phyloP scores from a whole-genome alignment of 2,888 invertebrate species.

The Phlogophora meticulosa region DNA sequence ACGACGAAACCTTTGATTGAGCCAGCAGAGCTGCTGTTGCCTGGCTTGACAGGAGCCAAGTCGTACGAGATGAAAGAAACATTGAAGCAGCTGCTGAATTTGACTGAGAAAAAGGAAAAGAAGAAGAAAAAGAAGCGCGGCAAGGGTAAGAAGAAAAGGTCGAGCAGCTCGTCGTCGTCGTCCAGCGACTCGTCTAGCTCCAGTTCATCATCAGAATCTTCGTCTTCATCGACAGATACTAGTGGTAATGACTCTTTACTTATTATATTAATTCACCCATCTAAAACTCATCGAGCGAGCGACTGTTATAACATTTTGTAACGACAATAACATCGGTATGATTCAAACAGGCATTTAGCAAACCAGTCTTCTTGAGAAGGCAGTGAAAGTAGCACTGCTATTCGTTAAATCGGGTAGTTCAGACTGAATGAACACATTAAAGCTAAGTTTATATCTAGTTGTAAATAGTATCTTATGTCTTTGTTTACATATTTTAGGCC shows the following conservation, averaged over 20 bases:
- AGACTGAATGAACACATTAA: neutral
- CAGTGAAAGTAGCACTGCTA: neutral
- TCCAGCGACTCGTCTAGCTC: conserved; percentile 93
- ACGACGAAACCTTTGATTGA: conserved; percentile 92
- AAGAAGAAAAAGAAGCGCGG: conserved; percentile 93
- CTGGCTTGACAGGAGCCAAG: conserved; percentile 90
- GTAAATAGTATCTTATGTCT: conserved; percentile 22
- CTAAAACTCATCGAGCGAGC: neutral
- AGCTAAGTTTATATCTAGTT: conserved; percentile 30
- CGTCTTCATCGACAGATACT: conserved; percentile 91
- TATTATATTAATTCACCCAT: conserved; percentile 4
- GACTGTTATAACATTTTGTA: neutral
- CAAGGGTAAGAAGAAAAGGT: conserved; percentile 92
- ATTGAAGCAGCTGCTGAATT: conserved; percentile 92
- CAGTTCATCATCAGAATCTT: conserved; percentile 91
- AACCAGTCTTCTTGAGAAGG: neutral
- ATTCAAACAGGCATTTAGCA: neutral
- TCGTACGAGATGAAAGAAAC: conserved; percentile 93
- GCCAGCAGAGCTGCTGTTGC: conserved; percentile 92
- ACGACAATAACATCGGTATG: neutral
- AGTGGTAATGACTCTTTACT: conserved; percentile 77
- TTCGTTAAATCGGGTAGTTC: conserved; percentile 1
- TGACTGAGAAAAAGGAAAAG: conserved; percentile 92
- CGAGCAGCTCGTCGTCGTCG: conserved; percentile 93
- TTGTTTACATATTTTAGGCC: conserved; percentile 3